phyloP scores from a whole-genome alignment of 2,797 vertebrate genomes.

The Acridotheres tristis region DNA sequence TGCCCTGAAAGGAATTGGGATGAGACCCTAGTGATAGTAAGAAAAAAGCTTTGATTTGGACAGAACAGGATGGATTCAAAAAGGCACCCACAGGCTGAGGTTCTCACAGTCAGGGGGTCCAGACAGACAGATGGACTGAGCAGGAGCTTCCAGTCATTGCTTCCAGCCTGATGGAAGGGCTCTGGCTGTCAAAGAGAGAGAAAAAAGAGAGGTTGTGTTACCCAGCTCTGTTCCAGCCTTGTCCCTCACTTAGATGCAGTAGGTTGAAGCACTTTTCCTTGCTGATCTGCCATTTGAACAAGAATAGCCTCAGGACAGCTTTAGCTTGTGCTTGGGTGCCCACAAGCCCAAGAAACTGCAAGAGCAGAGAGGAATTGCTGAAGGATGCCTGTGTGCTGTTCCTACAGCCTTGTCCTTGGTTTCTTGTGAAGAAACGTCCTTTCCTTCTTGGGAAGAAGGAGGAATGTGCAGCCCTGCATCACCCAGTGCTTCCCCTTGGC shows the following conservation, averaged over 20 bases:
- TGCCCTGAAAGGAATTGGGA: background rate
- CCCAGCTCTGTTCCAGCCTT: background rate
- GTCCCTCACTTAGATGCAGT: background rate
- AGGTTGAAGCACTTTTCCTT: background rate
- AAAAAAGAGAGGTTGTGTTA: background rate
- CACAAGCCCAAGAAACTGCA: background rate
- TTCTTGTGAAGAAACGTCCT: background rate
- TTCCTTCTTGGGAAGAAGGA: background rate
- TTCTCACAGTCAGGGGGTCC: background rate
- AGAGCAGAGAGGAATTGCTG: background rate
- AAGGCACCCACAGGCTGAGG: background rate
- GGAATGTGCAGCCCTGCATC: background rate
- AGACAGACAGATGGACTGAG: background rate
- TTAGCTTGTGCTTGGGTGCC: background rate
- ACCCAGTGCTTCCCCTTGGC: background rate
- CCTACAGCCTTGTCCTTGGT: background rate
- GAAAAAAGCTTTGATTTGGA: conserved; percentile 2
- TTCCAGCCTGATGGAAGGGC: background rate
- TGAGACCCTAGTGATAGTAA: background rate
- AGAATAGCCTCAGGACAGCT: background rate
- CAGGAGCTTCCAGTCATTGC: background rate
- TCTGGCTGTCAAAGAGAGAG: background rate
- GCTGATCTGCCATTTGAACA: background rate
- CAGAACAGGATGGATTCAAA: background rate
- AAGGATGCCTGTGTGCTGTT: background rate